Evolutionary conservation across 1,140 invertebrate species (phyloP), one percentile per base, ranked within the genome.

Genomic region (Drepana arcuata): DNA sequence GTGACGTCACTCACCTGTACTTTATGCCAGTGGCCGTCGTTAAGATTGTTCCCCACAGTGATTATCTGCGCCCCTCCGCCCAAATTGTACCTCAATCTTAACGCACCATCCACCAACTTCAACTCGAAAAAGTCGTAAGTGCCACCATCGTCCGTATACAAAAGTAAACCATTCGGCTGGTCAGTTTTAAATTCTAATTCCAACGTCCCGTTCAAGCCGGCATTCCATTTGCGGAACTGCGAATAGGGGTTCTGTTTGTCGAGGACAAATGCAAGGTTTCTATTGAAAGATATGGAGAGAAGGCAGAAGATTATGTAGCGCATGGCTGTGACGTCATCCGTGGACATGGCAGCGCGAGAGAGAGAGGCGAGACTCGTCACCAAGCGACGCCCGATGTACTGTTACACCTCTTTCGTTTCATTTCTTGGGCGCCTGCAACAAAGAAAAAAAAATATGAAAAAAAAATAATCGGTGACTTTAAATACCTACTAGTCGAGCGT

Each of bases 101-200:
- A 82, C 0, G 90, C 90, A 12, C 95, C 94, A 64, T 96, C 94
- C 2, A 98, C 93, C 9, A 99, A 84, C 67, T 97, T 98, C 31
- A 98, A 78, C 81, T 97, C 95, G 74, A 98, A 95, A 83, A 98
- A 99, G 73, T 98, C 95, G 59, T 95, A 94, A 10, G 92, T 93
- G 7, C 94, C 94, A 2, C 95, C 95, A 69, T 98, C 96, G 69
- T 97, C 95, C 1, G 95, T 96, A 75, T 97, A 97, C 25, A 98
- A 84, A 10, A 98, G 81, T 38, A 97, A 77, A 4, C 94, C 95
- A 79, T 95, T 95, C 0, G 93, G 92, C 67, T 94, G 91, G 34
- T 93, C 90, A 2, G 95, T 97, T 82, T 94, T 94, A 83, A 97
- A 97, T 70, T 97, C 95, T 53, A 97, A 89, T 65, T 95, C 93